Evolutionary conservation across 1,140 invertebrate species (phyloP), one percentile per base, ranked within the genome.

Genomic region (Pantala flavescens): DNA sequence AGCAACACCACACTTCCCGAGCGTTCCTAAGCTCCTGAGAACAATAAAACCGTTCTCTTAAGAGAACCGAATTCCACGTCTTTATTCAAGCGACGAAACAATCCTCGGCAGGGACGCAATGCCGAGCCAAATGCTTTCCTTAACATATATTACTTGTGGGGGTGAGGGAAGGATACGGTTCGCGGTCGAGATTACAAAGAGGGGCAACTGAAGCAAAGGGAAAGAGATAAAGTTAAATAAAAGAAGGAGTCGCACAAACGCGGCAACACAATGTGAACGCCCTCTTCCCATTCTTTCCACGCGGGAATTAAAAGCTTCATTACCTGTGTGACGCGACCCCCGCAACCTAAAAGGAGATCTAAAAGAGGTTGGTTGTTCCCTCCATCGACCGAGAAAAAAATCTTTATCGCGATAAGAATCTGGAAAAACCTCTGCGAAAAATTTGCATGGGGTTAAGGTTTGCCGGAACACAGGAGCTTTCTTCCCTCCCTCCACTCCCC

Each of bases 61-160:
- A 63, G 49, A 16, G 49, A 63, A 63, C 49, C 14, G n/a, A 63
- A 63, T 63, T 63, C 49, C 49, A 63, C 49, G 49, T 63, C 49
- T 63, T 63, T 63, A 63, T 63, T 63, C 49, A 63, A 63, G 49
- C 49, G 49, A 63, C 49, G 49, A 63, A 63, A 63, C 49, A 63
- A 63, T 63, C 12, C 49, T 63, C 49, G n/a, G 49, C 12, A 16
- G 49, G 49, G n/a, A 63, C 49, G 49, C 49, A 63, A 19, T 19
- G 49, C 49, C 49, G 49, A 16, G 49, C 49, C 49, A 63, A 63
- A 63, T 63, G 49, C n/a, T 63, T 63, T 63, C 49, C 49, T 63
- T 63, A 19, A 63, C 49, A 63, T 63, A 63, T 63, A 63, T 63
- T 63, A 63, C n/a, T 63, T 21, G 3, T 21, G 3, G 49, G 16